These are phyloP conservation scores for Bombus fervidus DNA, from an alignment of 1,140 invertebrate genomes.

Conservation along the genomic window DNA sequence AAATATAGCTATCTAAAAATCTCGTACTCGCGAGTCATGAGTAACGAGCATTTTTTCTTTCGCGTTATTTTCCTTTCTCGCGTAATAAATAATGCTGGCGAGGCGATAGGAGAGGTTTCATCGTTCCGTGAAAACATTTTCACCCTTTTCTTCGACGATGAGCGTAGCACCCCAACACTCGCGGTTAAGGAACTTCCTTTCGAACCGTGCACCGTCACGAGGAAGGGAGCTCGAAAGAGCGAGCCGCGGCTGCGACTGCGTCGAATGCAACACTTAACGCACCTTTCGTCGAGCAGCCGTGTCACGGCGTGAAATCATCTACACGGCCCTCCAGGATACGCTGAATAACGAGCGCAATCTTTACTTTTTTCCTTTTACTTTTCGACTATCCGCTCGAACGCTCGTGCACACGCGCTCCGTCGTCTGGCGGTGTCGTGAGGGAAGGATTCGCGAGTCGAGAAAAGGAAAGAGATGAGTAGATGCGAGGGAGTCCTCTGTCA, in stretches of 20 bases:
- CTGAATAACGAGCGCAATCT: constrained; percentile 57
- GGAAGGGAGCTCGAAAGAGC: constrained; percentile 3
- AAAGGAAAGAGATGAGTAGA: not conserved
- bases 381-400: constrained; percentile 51
- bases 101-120: not conserved
- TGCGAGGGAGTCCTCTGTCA: constrained; percentile 15
- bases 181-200: constrained; percentile 33
- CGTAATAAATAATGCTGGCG: constrained; percentile 22
- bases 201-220: constrained; percentile 6
- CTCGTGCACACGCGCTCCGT: constrained; percentile 33
- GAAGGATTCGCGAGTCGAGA: not conserved
- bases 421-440: constrained; percentile 28
- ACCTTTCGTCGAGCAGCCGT: constrained; percentile 49
- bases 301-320: constrained; percentile 54
- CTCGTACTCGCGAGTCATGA: not conserved
- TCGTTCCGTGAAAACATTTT: constrained; percentile 22
- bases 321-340: constrained; percentile 35
- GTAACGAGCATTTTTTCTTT: not conserved
- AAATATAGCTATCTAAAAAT: not conserved
- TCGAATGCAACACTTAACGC: constrained; percentile 53
- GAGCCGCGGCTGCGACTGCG: constrained; percentile 29
- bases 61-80: not conserved
- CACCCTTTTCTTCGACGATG: constrained; percentile 28
- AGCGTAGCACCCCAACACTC: constrained; percentile 2
- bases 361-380: constrained; percentile 34